Percentiles rank a stretch among this genome's conserved stretches.
These are phyloP conservation scores for Ctenosaura bakeri DNA, from an alignment of 2,797 vertebrate species.

Conservation along the genomic window DNA sequence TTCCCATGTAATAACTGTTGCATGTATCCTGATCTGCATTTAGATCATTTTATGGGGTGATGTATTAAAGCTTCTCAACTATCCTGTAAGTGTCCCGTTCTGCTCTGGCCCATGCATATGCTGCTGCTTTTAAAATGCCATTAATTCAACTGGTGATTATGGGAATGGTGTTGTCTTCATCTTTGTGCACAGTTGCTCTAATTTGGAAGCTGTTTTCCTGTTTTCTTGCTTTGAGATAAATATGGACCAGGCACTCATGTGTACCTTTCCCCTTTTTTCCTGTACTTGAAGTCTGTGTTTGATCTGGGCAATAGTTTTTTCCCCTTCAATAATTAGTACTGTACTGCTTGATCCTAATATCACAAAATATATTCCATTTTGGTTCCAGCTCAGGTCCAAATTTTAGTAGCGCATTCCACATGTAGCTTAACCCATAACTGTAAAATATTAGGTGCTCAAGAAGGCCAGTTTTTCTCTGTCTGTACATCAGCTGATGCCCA, in stretches of 20 bases:
- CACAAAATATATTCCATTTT: neutral
- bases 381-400: neutral
- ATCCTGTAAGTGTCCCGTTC: neutral
- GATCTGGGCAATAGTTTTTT: neutral
- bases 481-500: neutral
- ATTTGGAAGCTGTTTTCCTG: neutral
- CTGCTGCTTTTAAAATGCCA: neutral
- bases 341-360: neutral
- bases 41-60: neutral
- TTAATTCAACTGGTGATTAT: neutral
- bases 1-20: neutral
- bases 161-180: neutral
- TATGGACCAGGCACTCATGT: neutral
- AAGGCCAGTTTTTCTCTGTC: neutral
- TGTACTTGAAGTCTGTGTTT: neutral
- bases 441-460: neutral
- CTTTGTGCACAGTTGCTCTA: too few species aligned
- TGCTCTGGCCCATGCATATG: neutral
- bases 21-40: neutral
- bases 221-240: neutral
- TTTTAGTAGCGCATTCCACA: neutral
- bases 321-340: neutral
- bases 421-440: neutral
- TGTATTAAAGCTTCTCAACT: neutral
- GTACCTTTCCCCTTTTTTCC: too few species aligned